Percentiles rank a stretch among this genome's conserved stretches.
Conservation (phyloP, 2,113 vertebrate species). For the Poeciliopsis turrubarensis region DNA sequence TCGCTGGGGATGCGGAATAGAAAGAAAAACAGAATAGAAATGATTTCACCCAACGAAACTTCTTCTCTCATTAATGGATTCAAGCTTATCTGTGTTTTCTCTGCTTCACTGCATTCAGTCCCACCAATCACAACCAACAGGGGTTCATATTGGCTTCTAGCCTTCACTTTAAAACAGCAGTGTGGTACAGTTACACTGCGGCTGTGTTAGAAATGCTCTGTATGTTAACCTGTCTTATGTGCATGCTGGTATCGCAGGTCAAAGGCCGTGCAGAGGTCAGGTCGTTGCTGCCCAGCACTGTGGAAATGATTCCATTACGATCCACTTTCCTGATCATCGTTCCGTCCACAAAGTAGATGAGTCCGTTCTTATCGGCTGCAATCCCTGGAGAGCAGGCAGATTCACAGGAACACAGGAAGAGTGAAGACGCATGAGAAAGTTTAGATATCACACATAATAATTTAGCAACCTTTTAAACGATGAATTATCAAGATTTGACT, state of each 20-base stretch:
- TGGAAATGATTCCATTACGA: conserved; percentile 97
- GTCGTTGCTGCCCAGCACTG: conserved; percentile 95
- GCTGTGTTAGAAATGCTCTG: neutral
- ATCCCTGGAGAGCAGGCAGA: conserved; percentile 82
- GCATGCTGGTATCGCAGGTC: conserved; percentile 99
- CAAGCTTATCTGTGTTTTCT: neutral
- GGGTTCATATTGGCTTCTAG: too few relatives aligned
- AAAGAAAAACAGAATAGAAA: neutral
- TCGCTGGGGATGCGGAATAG: neutral
- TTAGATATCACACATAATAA: too few relatives aligned
- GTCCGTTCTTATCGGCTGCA: conserved; percentile 93
- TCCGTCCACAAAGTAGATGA: conserved; percentile 98
- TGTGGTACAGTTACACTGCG: too few relatives aligned
- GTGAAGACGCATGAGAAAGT: neutral
- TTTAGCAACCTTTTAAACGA: too few relatives aligned
- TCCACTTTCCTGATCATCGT: conserved; percentile 99
- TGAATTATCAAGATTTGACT: too few relatives aligned
- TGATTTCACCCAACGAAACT: neutral
- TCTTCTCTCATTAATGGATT: neutral
- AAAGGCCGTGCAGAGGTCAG: conserved; percentile 94
- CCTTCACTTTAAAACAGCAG: too few relatives aligned
- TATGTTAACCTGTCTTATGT: conserved; percentile 91
- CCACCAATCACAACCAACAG: neutral
- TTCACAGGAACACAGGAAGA: neutral
- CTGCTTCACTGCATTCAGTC: neutral